These are phyloP conservation scores for Spisula solida DNA, from an alignment of 2,888 invertebrate genomes.

Conservation along the genomic window DNA sequence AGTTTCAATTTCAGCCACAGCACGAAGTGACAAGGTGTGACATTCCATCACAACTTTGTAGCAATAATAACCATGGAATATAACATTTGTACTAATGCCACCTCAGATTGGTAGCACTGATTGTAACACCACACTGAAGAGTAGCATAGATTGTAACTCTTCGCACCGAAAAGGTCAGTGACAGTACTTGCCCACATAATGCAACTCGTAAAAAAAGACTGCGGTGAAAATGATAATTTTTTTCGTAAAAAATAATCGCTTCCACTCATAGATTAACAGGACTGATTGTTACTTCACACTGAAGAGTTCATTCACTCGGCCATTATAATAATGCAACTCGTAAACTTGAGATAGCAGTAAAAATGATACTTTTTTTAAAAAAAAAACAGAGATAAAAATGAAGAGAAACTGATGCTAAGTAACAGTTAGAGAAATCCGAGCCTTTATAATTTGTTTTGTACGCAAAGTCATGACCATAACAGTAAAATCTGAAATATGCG, in stretches of 20 bases:
- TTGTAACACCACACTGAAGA: background rate
- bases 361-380: background rate
- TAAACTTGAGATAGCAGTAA: background rate
- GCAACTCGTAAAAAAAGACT: too few relatives aligned
- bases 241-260: background rate
- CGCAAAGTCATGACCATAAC: background rate
- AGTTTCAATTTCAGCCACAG: too few relatives aligned
- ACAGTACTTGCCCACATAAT: too few relatives aligned
- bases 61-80: background rate
- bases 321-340: background rate
- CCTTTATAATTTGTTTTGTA: slow-evolving; percentile 12
- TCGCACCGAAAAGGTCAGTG: too few relatives aligned
- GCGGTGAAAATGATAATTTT: too few relatives aligned
- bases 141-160: background rate
- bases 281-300: background rate
- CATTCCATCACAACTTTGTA: background rate
- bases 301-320: background rate
- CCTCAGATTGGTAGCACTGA: background rate
- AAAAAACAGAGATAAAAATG: slow-evolving; percentile 22
- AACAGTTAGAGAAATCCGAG: slow-evolving; percentile 36
- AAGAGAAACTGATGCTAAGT: slow-evolving; percentile 33
- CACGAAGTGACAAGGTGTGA: background rate
- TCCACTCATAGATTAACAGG: background rate
- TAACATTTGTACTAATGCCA: background rate
- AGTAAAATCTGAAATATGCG: slow-evolving; percentile 7